Evolutionary conservation across 1,140 invertebrate genomes (phyloP).

Genomic region (Pseudoatta argentina): DNA sequence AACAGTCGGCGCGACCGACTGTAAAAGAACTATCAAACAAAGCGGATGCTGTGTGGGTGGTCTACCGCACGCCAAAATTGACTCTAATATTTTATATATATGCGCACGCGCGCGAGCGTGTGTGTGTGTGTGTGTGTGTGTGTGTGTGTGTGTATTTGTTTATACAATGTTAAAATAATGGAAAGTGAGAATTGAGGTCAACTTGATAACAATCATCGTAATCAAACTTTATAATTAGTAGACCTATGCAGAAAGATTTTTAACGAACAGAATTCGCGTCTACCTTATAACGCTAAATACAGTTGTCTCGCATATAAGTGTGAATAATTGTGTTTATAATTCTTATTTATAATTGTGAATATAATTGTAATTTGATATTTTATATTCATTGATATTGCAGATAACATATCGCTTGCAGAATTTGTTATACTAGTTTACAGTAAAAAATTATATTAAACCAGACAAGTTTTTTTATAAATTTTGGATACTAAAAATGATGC

Average conservation of each 20-base stretch:
- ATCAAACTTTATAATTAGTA: slow-evolving; percentile 29
- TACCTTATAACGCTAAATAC: background rate
- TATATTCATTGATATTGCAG: background rate
- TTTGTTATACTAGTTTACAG: background rate
- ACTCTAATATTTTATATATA: background rate
- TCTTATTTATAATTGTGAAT: background rate
- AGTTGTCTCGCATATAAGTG: background rate
- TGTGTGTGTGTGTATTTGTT: background rate
- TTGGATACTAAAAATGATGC: too few species aligned
- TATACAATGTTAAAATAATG: slow-evolving; percentile 9
- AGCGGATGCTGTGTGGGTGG: slow-evolving; percentile 53
- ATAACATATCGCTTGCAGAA: background rate
- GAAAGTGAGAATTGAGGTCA: slow-evolving; percentile 10
- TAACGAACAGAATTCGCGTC: background rate
- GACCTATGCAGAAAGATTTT: background rate
- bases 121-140: too few species aligned
- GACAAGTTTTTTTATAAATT: too few species aligned
- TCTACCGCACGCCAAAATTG: slow-evolving; percentile 35
- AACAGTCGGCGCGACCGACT: background rate
- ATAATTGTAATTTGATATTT: background rate
- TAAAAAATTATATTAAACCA: too few species aligned
- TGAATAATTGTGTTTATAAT: background rate
- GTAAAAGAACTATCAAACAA: slow-evolving; percentile 51
- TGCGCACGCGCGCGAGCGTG: too few species aligned
- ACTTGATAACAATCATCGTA: background rate